A percentile compares a stretch with the other conserved stretches of the same genome.
Evolutionary conservation across 1,140 invertebrate species (phyloP).

Genomic region (Drosophila chauvacae): DNA sequence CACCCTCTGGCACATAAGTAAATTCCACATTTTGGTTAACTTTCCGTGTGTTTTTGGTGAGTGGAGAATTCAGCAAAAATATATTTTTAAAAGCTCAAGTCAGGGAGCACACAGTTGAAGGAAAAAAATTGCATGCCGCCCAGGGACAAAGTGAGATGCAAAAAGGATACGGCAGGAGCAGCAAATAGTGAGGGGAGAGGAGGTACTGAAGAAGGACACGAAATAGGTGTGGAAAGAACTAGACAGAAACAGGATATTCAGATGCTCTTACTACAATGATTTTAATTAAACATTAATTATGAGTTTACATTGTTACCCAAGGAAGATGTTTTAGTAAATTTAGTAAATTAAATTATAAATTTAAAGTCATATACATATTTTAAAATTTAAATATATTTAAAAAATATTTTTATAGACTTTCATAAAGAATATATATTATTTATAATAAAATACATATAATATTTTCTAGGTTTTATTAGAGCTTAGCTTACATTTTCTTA

Average conservation of each 20-base stretch:
- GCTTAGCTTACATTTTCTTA: not conserved
- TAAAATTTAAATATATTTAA: not conserved
- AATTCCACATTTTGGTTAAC: conserved; percentile 36
- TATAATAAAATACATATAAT: not conserved
- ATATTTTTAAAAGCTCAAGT: conserved; percentile 73
- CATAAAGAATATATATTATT: not conserved
- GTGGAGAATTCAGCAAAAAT: conserved; percentile 55
- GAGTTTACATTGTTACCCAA: rapidly evolving
- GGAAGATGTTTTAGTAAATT: not conserved
- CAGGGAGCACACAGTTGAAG: conserved; percentile 18
- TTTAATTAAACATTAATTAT: not conserved
- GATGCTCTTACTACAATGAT: not conserved
- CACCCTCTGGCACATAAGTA: conserved; percentile 25
- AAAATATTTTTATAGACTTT: not conserved
- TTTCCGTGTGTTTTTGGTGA: conserved; percentile 36
- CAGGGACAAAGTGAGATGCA: conserved; percentile 42
- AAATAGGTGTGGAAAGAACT: not conserved
- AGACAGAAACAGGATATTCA: not conserved
- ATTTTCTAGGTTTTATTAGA: not conserved
- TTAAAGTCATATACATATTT: not conserved
- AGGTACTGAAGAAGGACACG: conserved; percentile 22
- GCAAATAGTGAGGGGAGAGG: not conserved
- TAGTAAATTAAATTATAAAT: too few species aligned
- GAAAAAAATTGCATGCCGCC: conserved; percentile 51
- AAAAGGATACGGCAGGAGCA: conserved; percentile 1